Evolutionary conservation across 2,797 vertebrate genomes (phyloP), one percentile per base, ranked within the genome.

Genomic region (Prunella strophiata): DNA sequence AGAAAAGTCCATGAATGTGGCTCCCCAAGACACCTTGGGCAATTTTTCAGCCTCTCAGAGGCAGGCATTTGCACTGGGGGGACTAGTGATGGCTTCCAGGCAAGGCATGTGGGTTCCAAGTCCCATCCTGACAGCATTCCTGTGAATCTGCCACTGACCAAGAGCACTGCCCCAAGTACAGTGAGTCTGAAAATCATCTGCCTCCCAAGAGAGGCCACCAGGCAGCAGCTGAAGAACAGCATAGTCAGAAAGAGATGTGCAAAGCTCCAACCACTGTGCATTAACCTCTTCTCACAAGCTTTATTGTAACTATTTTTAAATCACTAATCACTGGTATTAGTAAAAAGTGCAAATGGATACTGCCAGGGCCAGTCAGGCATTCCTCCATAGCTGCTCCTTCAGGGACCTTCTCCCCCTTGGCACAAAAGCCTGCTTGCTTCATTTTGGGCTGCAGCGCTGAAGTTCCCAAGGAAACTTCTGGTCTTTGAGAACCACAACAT

Each of bases 241-340:
- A 48, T 10, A 38, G 34, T 52, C 59, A 86, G 45, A n/a, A 89
- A 25, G 57, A 78, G 29, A 75, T 3, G 2, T 21, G 26, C 36
- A 66, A 73, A 78, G 66, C 36, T 77, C 50, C 47, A 76, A 88
- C 29, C 27, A 52, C 67, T 26, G 48, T 21, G 65, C 84, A 48
- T 62, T 77, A 77, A 70, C 57, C 30, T 52, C 51, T 83, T 55
- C n/a, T 91, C 47, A 13, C 5, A 4, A 87, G 52, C 27, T 83
- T 88, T 87, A 76, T 10, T 40, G 7, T 54, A 83, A 85, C 62
- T 78, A 36, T 66, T 89, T 85, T 83, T 59, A 94, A 88, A 85
- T 8, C 55, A 58, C 42, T 71, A 59, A 85, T 43, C 70, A 48
- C 29, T 48, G 8, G 3, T 71, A 94, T 92, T 72, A 66, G 91